Conservation (phyloP, 2,797 vertebrate genomes). For the Liasis olivaceus region DNA sequence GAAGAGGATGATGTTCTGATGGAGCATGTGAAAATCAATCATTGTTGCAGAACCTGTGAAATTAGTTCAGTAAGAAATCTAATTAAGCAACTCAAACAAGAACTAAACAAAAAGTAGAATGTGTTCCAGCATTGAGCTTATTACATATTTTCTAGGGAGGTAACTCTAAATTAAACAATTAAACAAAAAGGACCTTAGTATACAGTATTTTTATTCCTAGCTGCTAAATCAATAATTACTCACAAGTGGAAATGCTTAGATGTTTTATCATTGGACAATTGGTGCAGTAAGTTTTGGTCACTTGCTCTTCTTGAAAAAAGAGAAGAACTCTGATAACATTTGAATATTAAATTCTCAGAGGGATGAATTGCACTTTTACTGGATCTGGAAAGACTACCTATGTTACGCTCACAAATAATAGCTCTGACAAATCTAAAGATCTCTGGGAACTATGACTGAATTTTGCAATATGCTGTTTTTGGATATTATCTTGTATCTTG, state of each 20-base stretch:
- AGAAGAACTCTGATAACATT: not conserved
- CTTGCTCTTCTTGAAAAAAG: not conserved
- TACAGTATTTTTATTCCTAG: not conserved
- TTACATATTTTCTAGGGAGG: not conserved
- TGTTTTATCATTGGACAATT: not conserved
- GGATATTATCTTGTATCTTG: no score
- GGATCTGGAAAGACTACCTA: no score
- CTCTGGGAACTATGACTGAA: no score
- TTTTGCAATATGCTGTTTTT: no score
- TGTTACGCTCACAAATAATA: no score
- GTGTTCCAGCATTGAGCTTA: not conserved
- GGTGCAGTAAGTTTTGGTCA: not conserved
- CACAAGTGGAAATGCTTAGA: not conserved
- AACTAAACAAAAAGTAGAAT: not conserved
- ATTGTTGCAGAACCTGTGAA: not conserved
- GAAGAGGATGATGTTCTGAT: not conserved
- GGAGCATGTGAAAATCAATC: not conserved
- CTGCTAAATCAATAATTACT: not conserved
- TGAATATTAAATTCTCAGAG: not conserved
- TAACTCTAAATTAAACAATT: not conserved
- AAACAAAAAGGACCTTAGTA: not conserved
- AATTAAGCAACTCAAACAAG: not conserved
- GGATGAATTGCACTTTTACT: no score
- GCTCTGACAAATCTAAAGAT: no score
- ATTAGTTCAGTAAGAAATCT: not conserved